phyloP scores from a whole-genome alignment of 2,888 invertebrate species.

The Nemoura dubitans region DNA sequence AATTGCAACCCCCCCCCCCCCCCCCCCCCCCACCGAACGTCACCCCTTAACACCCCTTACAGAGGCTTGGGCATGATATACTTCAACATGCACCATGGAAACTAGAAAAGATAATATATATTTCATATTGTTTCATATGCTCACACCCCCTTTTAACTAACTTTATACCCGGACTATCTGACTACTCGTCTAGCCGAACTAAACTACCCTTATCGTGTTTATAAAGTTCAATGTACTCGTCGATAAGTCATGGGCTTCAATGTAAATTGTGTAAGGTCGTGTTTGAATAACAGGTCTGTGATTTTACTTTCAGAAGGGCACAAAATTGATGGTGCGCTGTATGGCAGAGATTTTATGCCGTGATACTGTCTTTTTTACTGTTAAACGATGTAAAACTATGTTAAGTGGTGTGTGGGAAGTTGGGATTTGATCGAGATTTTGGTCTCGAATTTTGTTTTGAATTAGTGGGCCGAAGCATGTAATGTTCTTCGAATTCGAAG shows the following conservation, averaged over 20 bases:
- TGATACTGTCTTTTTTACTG: background rate
- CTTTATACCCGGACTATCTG: background rate
- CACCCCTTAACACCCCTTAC: conserved; percentile 5
- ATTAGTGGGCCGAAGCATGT: background rate
- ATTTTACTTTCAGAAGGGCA: background rate
- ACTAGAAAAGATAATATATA: background rate
- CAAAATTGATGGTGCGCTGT: background rate
- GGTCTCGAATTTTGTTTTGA: background rate
- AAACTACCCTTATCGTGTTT: background rate
- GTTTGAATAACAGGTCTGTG: background rate
- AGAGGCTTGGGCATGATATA: background rate
- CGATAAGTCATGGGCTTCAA: background rate
- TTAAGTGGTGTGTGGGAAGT: background rate
- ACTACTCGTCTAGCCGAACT: background rate
- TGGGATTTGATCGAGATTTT: background rate
- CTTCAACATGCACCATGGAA: background rate
- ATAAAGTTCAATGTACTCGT: background rate
- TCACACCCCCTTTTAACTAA: background rate
- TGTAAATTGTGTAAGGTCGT: background rate
- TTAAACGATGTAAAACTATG: background rate
- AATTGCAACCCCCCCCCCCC: conserved; percentile 20
- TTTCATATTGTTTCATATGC: background rate
- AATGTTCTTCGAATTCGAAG: background rate
- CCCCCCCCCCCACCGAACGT: background rate
- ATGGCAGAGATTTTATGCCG: background rate